Base-by-base conservation (phyloP, 2,797 vertebrate species). In the Glossophaga mutica region DNA sequence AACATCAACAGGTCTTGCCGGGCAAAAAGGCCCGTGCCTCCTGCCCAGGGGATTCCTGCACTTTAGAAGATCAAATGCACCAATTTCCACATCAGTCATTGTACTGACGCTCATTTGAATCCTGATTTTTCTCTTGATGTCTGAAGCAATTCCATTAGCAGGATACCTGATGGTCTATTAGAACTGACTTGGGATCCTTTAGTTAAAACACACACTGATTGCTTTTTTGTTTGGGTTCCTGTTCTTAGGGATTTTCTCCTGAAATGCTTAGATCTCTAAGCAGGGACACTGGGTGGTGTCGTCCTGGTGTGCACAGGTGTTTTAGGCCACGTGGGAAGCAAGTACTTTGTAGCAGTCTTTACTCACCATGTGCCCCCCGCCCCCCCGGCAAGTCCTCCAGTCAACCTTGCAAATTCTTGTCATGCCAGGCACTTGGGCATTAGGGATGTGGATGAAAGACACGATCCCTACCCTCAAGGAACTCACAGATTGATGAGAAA, bases 31-130 rank as follows among this genome's bases (percentile, higher is more conserved):
- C 3, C 3, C 55, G 26, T 62, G 50, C 29, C 46, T 91, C 70
- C 65, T 82, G 44, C 65, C 48, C 76, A 29, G 19, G 22, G 62
- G 32, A 82, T 42, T 90, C 39, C 14, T 6, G 1, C 1, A 6
- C 42, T 83, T 89, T n/a, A 26, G 29, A 83, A 91, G 78, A 95
- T 94, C 95, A 95, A 92, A 94, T 70, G 79, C 78, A 77, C 59
- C 59, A n/a, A 84, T 42, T 70, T 78, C 22, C 59, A 37, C 19
- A 26, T 84, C 67, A n/a, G 8, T 77, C 86, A 71, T 3, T 90
- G 26, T 24, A 55, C 46, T 62, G 19, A 7, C 11, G 6, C 9
- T 94, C 74, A 73, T 73, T 22, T 50, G 65, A 82, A 52, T 94
- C 67, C 70, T 50, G 46, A 50, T 81, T 82, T 87, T 81, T 59